Evolutionary conservation across 1,140 invertebrate species (phyloP).

Genomic region (Drosophila truncata): DNA sequence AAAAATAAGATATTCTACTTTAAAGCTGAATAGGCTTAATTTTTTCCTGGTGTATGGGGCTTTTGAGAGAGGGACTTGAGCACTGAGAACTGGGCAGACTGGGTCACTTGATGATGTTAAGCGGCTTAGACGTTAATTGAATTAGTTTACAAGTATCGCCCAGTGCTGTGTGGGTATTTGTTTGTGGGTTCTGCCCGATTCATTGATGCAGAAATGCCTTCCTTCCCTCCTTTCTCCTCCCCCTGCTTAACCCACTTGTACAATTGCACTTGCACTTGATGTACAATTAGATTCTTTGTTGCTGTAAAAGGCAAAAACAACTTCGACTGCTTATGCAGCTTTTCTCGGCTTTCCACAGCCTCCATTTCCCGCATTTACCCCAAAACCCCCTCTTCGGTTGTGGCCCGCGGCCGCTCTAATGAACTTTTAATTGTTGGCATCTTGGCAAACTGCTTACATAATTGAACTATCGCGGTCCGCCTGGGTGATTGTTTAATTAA

Average conservation of each 20-base stretch:
- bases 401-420: conserved; percentile 57
- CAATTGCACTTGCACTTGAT: conserved; percentile 78
- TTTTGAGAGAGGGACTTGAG: background rate
- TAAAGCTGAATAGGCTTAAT: background rate
- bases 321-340: conserved; percentile 59
- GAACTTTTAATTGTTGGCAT: conserved; percentile 79
- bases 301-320: conserved; percentile 60
- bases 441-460: conserved; percentile 75
- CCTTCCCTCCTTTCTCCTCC: background rate
- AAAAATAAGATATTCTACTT: background rate
- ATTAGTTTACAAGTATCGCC: conserved; percentile 78
- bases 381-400: background rate
- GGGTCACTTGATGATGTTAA: conserved; percentile 76
- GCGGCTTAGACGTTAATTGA: conserved; percentile 81
- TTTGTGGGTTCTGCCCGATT: conserved; percentile 25
- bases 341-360: conserved; percentile 21
- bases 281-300: conserved; percentile 79
- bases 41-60: background rate
- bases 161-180: conserved; percentile 34
- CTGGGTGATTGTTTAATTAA: conserved; percentile 83
- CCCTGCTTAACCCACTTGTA: conserved; percentile 51
- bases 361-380: conserved; percentile 1
- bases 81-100: conserved; percentile 34
- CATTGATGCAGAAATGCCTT: conserved; percentile 38
- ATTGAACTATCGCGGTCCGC: conserved; percentile 68